These are phyloP conservation scores for Paramacrobiotus metropolitanus DNA, from an alignment of 1,140 invertebrate genomes.

Conservation along the genomic window DNA sequence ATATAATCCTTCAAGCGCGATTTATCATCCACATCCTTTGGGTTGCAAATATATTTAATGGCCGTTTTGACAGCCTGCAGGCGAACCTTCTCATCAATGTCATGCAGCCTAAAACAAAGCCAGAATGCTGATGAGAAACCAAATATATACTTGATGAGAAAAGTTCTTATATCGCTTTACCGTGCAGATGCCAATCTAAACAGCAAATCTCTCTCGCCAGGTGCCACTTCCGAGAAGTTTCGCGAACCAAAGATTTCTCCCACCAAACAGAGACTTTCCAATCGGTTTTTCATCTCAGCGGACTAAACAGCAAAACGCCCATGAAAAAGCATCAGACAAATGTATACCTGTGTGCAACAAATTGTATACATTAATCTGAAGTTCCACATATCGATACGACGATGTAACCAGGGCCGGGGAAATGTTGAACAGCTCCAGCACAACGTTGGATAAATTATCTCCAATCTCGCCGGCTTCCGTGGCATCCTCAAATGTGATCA, in stretches of 20 bases:
- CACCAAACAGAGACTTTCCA: not conserved
- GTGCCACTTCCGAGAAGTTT: not conserved
- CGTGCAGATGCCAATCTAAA: not conserved
- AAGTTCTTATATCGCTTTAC: not conserved
- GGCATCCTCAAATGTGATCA: not conserved
- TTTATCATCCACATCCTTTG: not conserved
- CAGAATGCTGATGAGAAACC: not conserved
- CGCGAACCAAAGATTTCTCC: not conserved
- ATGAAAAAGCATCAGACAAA: too few species aligned
- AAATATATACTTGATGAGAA: not conserved
- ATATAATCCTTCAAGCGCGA: not conserved
- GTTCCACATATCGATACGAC: not conserved
- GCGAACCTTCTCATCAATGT: not conserved
- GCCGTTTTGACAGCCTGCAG: not conserved
- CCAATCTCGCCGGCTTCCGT: not conserved
- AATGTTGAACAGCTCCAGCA: not conserved
- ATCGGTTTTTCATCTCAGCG: not conserved
- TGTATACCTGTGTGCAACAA: too few species aligned
- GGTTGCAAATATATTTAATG: not conserved
- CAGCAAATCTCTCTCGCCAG: not conserved
- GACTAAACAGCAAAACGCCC: not conserved
- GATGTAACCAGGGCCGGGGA: not conserved
- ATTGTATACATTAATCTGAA: not conserved
- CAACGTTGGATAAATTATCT: not conserved
- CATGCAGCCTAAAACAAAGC: not conserved